Base-by-base conservation (phyloP, 2,797 vertebrate genomes). In the Columba guinea region DNA sequence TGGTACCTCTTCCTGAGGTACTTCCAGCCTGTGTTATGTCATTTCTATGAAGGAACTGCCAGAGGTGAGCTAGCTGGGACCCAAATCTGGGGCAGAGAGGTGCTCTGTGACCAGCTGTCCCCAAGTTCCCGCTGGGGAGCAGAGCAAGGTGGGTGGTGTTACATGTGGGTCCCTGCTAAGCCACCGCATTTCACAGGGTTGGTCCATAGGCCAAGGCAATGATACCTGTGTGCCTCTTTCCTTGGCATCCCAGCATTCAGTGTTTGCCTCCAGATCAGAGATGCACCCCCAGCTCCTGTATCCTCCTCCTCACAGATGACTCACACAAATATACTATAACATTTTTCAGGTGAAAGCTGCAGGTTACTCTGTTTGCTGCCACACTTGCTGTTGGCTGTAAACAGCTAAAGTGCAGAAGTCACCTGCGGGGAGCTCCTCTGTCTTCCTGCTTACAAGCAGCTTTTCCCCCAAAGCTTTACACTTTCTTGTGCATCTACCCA, bases 281-380 rank as follows among this genome's bases (percentile, higher is more conserved):
- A 30, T 6, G 1, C 26, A 34, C 22, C 19, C 24, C 8, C n/a
- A 37, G 78, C 28, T 87, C 55, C 71, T 3, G 0, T 17, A 48
- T 10, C 68, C 44, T 67, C 37, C 34, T 52, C 59, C 30, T 76
- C 44, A 22, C 41, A 65, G 63, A 37, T 16, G 63, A 41, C 62
- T 65, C 0, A 0, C 0, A 1, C 39, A 7, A 71, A 68, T 0
- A 2, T 27, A 11, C 37, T 63, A 15, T 59, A 58, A 7, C 2
- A 5, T 53, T 76, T 34, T 53, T 26, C 59, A 53, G 49, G 69
- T 63, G 49, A 51, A 67, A 76, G 44, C 53, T 41, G 51, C 27
- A 3, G 28, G 58, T 64, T 65, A 10, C 18, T 27, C 32, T 28
- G 14, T 11, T 44, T 4, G 0, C 62, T 0, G 2, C 60, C 78